Evolutionary conservation across 2,113 vertebrate genomes (phyloP).

Genomic region (Equus przewalskii): DNA sequence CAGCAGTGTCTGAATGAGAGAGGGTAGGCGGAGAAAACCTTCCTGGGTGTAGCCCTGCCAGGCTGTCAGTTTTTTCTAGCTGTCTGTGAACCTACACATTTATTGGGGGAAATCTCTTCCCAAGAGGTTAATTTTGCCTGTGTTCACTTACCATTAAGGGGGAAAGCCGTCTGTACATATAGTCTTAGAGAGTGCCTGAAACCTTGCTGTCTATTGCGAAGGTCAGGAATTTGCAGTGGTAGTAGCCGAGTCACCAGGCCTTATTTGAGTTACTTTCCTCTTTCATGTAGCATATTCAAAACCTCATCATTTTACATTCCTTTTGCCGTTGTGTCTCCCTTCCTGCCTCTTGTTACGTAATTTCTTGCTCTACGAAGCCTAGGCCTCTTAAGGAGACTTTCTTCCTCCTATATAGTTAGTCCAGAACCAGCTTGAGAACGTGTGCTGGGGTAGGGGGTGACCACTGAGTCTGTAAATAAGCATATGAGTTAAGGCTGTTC

Average conservation of each 20-base stretch:
- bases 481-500: not conserved
- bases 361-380: not conserved
- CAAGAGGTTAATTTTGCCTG: not conserved
- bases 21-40: not conserved
- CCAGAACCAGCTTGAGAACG: not conserved
- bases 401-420: not conserved
- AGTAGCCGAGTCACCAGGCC: not conserved
- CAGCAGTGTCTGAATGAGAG: not conserved
- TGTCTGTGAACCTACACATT: not conserved
- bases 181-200: not conserved
- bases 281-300: not conserved
- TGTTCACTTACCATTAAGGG: not conserved
- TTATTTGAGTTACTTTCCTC: not conserved
- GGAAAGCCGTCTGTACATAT: not conserved
- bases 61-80: not conserved
- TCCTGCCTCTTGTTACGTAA: not conserved
- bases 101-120: not conserved
- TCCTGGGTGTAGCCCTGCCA: not conserved
- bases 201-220: not conserved
- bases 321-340: constrained; percentile 32
- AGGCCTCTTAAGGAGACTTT: not conserved
- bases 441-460: not conserved
- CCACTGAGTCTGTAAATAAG: not conserved
- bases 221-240: not conserved
- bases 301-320: not conserved